Conservation (phyloP, 2,113 vertebrate genomes). For the Nesoenas mayeri region DNA sequence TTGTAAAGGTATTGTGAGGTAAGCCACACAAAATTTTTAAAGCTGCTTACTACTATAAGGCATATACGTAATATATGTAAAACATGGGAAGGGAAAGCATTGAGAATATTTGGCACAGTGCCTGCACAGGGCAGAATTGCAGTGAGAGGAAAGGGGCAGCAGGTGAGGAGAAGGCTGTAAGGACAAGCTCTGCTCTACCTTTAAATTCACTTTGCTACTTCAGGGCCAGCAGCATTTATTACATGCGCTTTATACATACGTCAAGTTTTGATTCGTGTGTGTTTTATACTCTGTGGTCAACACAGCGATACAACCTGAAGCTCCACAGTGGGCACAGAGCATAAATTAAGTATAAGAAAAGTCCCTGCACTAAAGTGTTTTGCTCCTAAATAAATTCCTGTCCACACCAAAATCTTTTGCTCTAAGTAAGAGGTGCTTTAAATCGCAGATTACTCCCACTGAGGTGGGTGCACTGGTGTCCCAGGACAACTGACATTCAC, state of each 20-base stretch:
- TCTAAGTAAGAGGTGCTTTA: background rate
- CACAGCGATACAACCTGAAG: background rate
- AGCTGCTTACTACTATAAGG: background rate
- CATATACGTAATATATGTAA: background rate
- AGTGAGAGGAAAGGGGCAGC: background rate
- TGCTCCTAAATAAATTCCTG: background rate
- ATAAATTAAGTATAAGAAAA: background rate
- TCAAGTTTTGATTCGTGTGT: background rate
- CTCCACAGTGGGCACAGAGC: background rate
- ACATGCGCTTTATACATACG: background rate
- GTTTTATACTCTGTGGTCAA: background rate
- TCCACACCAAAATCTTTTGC: background rate
- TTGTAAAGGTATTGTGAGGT: slow-evolving; percentile 10
- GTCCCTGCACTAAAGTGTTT: background rate
- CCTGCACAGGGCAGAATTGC: background rate
- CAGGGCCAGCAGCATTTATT: background rate
- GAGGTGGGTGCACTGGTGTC: background rate
- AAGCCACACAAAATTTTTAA: slow-evolving; percentile 33
- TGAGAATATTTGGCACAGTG: background rate
- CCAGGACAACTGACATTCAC: fast-evolving
- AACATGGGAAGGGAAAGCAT: background rate
- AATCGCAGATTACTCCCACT: background rate
- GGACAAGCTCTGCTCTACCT: background rate
- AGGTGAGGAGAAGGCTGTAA: background rate
- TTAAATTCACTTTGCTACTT: background rate